Conservation (phyloP, 2,797 vertebrate genomes). For the Xenops minutus region DNA sequence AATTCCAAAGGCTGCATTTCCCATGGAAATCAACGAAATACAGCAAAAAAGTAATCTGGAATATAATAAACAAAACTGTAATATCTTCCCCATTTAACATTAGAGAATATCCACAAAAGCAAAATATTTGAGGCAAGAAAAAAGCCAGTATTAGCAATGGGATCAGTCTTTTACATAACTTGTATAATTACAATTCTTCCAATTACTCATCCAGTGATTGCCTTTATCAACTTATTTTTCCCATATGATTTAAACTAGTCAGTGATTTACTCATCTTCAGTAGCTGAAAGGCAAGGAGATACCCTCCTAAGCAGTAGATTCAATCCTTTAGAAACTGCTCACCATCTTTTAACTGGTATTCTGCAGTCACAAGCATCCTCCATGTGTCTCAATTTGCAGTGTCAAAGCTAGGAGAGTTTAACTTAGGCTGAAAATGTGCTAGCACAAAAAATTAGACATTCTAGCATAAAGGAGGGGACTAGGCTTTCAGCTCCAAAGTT, state of each 20-base stretch:
- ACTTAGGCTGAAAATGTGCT: neutral
- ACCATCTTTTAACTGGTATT: neutral
- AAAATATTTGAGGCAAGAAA: neutral
- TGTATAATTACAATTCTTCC: neutral
- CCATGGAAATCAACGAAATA: neutral
- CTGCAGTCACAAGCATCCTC: neutral
- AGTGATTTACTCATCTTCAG: neutral
- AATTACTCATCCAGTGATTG: neutral
- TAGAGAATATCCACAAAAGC: neutral
- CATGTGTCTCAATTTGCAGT: accelerated
- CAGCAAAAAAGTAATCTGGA: neutral
- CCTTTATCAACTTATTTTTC: neutral
- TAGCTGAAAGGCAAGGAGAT: neutral
- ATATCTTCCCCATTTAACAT: neutral
- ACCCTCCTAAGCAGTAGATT: neutral
- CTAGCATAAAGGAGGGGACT: neutral
- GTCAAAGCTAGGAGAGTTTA: neutral
- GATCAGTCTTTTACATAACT: neutral
- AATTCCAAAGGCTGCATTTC: neutral
- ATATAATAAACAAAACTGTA: neutral
- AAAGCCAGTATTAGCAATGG: neutral
- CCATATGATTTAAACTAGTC: neutral
- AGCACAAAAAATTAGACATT: neutral
- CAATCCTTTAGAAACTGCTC: neutral
- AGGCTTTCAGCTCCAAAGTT: neutral